Base-by-base conservation (phyloP, 2,113 vertebrate species). In the Melanerpes formicivorus region DNA sequence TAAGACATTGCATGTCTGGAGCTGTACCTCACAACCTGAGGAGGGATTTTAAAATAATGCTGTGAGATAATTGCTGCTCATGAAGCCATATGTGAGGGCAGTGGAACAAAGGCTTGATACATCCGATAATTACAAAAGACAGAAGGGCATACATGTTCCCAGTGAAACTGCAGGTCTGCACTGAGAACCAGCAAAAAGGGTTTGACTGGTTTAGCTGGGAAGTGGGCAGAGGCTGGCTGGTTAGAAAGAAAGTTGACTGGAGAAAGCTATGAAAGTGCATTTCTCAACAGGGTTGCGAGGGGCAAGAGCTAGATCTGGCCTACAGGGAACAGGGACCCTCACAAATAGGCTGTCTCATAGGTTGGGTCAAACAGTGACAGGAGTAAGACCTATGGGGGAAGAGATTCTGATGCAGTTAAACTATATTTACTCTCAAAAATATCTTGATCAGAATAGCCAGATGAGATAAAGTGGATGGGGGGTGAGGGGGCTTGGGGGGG, bases 21-120 rank as follows among this genome's bases (percentile, higher is more conserved):
- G 76, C 81, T 95, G 93, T 76, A 85, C 70, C 80, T 95, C 64
- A 52, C 67, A 82, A 88, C 91, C 63, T 48, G 56, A 67, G 29
- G 32, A 29, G 66, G 69, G 88, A 78, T 96, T 95, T 92, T 90
- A 50, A 82, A 88, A 90, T 50, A 93, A 87, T 91, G 52, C 70
- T 62, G 59, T 92, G 91, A 88, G 59, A 72, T 86, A 95, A 94
- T 93, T 95, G 37, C 85, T 91, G 30, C 29, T 88, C 62, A 34
- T 37, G 70, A 84, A 84, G 80, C 54, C 62, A 18, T 83, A 25
- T 26, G 15, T 58, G 70, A 96, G 84, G 50, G 75, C 63, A 84
- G 27, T 54, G 69, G 78, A 90, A 93, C 32, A 92, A 91, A 88
- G 90, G 69, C 84, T 58, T 55, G 56, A 84, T 52, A 48, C 30